Percentiles rank a stretch among this genome's conserved stretches.
phyloP scores from a whole-genome alignment of 1,140 invertebrate species.

The Sminthurides bifidus region DNA sequence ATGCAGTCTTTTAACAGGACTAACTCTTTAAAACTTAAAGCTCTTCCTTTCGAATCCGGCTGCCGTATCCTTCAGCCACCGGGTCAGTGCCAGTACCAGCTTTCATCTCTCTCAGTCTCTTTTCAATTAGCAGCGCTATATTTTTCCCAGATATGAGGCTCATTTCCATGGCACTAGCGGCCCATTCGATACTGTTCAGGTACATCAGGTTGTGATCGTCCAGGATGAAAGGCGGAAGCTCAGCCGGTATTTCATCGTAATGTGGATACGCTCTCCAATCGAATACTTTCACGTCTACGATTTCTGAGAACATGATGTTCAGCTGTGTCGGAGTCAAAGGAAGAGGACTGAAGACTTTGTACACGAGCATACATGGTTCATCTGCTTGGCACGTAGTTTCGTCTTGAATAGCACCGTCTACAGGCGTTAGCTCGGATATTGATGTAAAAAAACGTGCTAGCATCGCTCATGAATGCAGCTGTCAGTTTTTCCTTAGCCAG shows the following conservation, averaged over 20 bases:
- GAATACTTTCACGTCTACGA: constrained; percentile 36
- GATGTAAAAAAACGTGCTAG: constrained; percentile 38
- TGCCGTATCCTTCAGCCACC: no score
- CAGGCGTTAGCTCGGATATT: no score
- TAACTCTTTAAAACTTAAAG: no score
- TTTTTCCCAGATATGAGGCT: constrained; percentile 52
- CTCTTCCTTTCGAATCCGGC: no score
- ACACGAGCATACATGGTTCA: no score
- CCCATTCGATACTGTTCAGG: constrained; percentile 55
- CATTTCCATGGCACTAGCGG: constrained; percentile 62
- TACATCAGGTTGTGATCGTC: constrained; percentile 47
- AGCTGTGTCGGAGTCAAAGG: constrained; percentile 40
- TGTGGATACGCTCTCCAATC: constrained; percentile 54
- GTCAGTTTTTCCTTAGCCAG: constrained; percentile 21
- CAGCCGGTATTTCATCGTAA: constrained; percentile 39
- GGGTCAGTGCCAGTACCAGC: no score
- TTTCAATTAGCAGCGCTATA: constrained; percentile 48
- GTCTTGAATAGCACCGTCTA: no score
- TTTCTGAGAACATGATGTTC: constrained; percentile 41
- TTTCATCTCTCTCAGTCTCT: no score
- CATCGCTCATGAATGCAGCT: constrained; percentile 43
- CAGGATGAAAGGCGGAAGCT: constrained; percentile 42
- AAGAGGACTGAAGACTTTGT: constrained; percentile 49
- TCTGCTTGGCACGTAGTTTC: no score
- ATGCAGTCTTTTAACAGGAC: no score